These are phyloP conservation scores for Chloropsis cyanopogon DNA, from an alignment of 2,113 vertebrate species.

Conservation along the genomic window DNA sequence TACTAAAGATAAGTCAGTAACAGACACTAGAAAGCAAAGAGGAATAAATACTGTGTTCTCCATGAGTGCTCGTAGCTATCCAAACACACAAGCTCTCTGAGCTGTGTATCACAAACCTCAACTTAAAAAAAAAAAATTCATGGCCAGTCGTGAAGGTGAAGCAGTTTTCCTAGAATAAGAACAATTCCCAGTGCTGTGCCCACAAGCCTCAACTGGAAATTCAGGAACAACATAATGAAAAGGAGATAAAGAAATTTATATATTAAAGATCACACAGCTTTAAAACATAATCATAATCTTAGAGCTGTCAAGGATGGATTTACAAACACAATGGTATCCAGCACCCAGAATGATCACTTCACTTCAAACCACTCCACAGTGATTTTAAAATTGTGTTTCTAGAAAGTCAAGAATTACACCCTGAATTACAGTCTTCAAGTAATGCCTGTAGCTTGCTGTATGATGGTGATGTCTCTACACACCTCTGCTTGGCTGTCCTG, in stretches of 20 bases:
- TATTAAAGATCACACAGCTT: neutral
- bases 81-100: neutral
- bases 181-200: neutral
- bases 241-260: neutral
- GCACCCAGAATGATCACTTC: neutral
- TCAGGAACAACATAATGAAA: neutral
- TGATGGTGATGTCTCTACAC: neutral
- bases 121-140: neutral
- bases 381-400: neutral
- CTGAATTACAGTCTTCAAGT: neutral
- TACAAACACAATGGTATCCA: neutral
- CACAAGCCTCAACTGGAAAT: neutral
- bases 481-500: too few species aligned
- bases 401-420: neutral
- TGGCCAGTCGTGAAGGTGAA: neutral
- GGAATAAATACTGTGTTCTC: neutral
- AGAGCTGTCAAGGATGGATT: neutral
- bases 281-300: neutral
- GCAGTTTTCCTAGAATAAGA: neutral
- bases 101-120: neutral
- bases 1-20: neutral
- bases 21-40: neutral
- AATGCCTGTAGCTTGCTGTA: neutral
- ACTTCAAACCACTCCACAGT: neutral
- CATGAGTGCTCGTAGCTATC: neutral